Evolutionary conservation across 2,888 invertebrate species (phyloP).

Genomic region (Apoda limacodes): DNA sequence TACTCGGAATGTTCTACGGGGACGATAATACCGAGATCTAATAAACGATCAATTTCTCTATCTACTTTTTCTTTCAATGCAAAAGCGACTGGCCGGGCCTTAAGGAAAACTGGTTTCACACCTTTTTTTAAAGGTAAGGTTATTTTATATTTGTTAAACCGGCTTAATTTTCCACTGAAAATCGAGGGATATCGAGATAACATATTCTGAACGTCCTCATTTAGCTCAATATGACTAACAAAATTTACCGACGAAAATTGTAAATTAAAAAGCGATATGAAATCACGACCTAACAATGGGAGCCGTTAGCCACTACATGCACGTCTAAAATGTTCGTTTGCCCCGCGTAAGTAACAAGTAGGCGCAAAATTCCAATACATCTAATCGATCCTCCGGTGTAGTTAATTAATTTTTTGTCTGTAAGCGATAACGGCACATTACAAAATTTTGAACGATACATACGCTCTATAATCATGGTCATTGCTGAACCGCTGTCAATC

Average conservation of each 20-base stretch:
- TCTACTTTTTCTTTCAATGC: conserved; percentile 2
- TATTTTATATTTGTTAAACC: too few relatives aligned
- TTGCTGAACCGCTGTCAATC: conserved; percentile 18
- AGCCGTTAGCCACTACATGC: conserved; percentile 19
- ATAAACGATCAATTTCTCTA: conserved; percentile 7
- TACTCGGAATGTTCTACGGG: conserved; percentile 8
- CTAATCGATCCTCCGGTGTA: conserved; percentile 15
- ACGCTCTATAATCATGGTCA: conserved; percentile 15
- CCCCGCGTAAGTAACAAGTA: conserved; percentile 10
- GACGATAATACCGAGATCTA: conserved; percentile 6
- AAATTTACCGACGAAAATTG: conserved; percentile 11
- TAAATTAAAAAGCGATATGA: conserved; percentile 16
- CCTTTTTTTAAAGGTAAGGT: too few relatives aligned
- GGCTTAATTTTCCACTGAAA: too few relatives aligned
- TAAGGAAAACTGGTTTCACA: background rate
- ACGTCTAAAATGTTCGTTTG: conserved; percentile 11
- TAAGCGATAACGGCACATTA: conserved; percentile 12
- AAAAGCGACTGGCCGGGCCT: conserved; percentile 4
- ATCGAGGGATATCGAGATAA: too few relatives aligned
- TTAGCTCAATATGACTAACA: too few relatives aligned
- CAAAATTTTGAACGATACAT: conserved; percentile 14
- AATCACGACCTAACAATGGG: conserved; percentile 19
- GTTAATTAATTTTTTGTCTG: conserved; percentile 11
- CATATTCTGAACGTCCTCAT: too few relatives aligned
- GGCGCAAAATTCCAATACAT: conserved; percentile 11